These are phyloP conservation scores for Aleiodes alternator DNA, from an alignment of 2,888 invertebrate genomes.

Conservation along the genomic window DNA sequence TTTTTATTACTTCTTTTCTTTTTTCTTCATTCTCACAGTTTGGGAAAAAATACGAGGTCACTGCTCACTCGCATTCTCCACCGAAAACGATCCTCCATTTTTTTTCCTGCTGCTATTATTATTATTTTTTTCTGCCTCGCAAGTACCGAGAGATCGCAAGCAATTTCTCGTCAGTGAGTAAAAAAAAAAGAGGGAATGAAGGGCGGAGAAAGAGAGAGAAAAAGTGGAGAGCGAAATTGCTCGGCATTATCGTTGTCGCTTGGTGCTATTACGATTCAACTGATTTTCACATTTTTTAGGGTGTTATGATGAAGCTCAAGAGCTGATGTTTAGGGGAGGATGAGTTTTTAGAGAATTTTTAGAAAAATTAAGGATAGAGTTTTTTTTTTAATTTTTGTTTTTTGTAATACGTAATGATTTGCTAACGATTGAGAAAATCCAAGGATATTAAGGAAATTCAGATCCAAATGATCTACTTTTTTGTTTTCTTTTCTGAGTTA, in stretches of 20 bases:
- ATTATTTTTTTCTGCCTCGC: constrained; percentile 53
- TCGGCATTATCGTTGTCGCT: constrained; percentile 56
- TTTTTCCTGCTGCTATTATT: constrained; percentile 55
- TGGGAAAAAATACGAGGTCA: constrained; percentile 37
- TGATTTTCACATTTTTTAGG: constrained; percentile 1
- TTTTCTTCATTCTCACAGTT: constrained; percentile 66
- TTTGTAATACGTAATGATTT: not conserved
- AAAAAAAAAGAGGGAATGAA: constrained; percentile 25
- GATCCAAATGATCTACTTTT: too few species aligned
- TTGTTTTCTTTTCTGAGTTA: too few species aligned
- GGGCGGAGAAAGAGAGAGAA: constrained; percentile 40
- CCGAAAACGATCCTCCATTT: constrained; percentile 36
- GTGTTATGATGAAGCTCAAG: too few species aligned
- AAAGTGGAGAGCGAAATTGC: constrained; percentile 51
- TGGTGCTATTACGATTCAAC: constrained; percentile 40
- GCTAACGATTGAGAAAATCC: too few species aligned
- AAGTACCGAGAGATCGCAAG: constrained; percentile 34
- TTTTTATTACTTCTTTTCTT: constrained; percentile 1
- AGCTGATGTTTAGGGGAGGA: too few species aligned
- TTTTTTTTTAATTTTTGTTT: too few species aligned
- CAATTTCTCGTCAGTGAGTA: constrained; percentile 33
- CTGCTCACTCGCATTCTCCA: constrained; percentile 35
- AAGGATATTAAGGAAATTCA: too few species aligned
- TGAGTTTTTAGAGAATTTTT: too few species aligned
- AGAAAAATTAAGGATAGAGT: too few species aligned